Conservation (phyloP, 2,888 invertebrate genomes). For the Drosophila eohydei region DNA sequence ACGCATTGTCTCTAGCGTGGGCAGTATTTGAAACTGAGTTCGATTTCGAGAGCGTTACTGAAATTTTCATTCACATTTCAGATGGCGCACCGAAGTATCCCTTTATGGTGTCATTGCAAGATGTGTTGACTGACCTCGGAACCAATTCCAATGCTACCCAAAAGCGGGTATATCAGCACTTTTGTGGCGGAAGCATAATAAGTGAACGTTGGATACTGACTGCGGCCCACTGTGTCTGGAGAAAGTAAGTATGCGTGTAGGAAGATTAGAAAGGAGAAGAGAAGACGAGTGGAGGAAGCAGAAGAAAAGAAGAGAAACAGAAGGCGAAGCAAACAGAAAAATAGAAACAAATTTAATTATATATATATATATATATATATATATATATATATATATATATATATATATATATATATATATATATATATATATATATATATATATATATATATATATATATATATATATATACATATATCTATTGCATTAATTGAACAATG, state of each 20-base stretch:
- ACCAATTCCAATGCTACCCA: constrained; percentile 17
- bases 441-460: background rate
- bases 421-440: too few relatives aligned
- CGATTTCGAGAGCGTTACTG: constrained; percentile 6
- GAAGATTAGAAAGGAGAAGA: background rate
- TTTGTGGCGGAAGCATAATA: constrained; percentile 83
- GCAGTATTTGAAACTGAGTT: constrained; percentile 49
- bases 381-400: background rate
- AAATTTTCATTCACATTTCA: constrained; percentile 27
- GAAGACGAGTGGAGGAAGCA: too few relatives aligned
- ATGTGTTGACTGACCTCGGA: constrained; percentile 34
- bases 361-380: too few relatives aligned
- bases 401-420: background rate
- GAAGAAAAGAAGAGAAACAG: background rate
- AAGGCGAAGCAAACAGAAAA: background rate
- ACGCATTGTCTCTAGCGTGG: constrained; percentile 61
- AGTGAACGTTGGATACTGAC: constrained; percentile 81
- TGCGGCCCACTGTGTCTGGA: constrained; percentile 83
- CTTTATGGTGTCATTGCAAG: constrained; percentile 83
- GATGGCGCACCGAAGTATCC: constrained; percentile 73
- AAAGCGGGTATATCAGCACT: constrained; percentile 69
- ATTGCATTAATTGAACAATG: too few relatives aligned
- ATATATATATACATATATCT: too few relatives aligned
- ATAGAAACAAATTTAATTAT: background rate
- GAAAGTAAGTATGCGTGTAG: constrained; percentile 69